phyloP scores from a whole-genome alignment of 1,140 invertebrate genomes.

The Aphis gossypii region DNA sequence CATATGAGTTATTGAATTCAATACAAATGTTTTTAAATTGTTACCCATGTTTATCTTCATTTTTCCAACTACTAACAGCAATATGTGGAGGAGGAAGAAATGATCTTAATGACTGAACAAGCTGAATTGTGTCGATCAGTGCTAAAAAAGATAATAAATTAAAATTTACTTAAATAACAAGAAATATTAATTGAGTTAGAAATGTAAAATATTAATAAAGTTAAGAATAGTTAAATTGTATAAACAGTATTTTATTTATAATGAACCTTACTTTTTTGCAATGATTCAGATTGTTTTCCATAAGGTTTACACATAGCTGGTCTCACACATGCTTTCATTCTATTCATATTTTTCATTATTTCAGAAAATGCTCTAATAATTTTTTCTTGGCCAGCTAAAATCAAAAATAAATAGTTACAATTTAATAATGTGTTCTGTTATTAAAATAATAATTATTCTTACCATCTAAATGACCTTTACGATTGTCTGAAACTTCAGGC shows the following conservation, averaged over 20 bases:
- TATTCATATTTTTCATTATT: conserved; percentile 83
- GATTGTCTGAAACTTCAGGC: conserved; percentile 62
- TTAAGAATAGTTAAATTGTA: neutral
- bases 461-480: conserved; percentile 57
- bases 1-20: neutral
- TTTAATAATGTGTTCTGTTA: neutral
- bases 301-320: conserved; percentile 88
- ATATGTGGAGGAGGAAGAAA: conserved; percentile 85
- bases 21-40: conserved; percentile 27
- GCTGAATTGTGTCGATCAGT: conserved; percentile 82
- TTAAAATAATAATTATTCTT: neutral
- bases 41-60: conserved; percentile 76
- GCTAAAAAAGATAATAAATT: conserved; percentile 67
- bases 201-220: neutral
- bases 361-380: conserved; percentile 82
- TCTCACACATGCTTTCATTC: conserved; percentile 83
- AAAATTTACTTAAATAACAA: neutral
- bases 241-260: neutral
- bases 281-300: conserved; percentile 84
- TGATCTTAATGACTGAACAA: conserved; percentile 82
- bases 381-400: conserved; percentile 75
- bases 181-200: neutral
- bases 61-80: conserved; percentile 86
- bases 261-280: conserved; percentile 79
- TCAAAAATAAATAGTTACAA: conserved; percentile 51